phyloP scores from a whole-genome alignment of 2,113 vertebrate genomes.

The Chunga burmeisteri region DNA sequence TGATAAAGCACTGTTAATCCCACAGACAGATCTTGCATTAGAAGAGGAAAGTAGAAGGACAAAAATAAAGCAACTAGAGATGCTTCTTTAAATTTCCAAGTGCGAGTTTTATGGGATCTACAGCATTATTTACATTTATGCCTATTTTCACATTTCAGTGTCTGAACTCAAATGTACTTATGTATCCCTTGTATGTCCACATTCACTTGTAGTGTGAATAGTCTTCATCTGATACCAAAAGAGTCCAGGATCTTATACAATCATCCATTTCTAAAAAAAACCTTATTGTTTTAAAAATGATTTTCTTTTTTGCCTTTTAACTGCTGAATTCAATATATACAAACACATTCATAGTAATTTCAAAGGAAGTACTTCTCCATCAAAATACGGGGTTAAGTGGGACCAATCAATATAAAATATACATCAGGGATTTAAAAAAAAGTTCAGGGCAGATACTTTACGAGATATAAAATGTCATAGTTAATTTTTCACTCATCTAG shows the following conservation, averaged over 20 bases:
- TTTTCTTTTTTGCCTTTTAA: not conserved
- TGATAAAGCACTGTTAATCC: not conserved
- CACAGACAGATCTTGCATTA: not conserved
- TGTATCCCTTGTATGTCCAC: not conserved
- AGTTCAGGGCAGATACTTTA: slow-evolving; percentile 15
- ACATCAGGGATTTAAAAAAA: not conserved
- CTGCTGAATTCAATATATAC: not conserved
- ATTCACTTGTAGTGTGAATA: not conserved
- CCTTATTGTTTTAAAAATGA: not conserved
- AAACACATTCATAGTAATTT: not conserved
- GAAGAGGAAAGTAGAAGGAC: not conserved
- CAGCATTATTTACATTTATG: not conserved
- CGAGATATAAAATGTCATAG: slow-evolving; percentile 34
- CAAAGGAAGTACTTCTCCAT: not conserved
- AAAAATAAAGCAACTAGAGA: not conserved
- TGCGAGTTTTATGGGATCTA: not conserved
- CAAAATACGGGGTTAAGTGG: slow-evolving; percentile 30
- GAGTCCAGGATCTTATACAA: not conserved
- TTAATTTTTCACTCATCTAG: slow-evolving; percentile 49
- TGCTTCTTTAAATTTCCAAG: not conserved
- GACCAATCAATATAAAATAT: slow-evolving; percentile 41
- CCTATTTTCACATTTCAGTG: not conserved
- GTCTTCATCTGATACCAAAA: not conserved
- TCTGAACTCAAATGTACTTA: not conserved
- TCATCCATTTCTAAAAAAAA: not conserved